Evolutionary conservation across 2,113 vertebrate genomes (phyloP).

Genomic region (Rhinolophus ferrumequinum): DNA sequence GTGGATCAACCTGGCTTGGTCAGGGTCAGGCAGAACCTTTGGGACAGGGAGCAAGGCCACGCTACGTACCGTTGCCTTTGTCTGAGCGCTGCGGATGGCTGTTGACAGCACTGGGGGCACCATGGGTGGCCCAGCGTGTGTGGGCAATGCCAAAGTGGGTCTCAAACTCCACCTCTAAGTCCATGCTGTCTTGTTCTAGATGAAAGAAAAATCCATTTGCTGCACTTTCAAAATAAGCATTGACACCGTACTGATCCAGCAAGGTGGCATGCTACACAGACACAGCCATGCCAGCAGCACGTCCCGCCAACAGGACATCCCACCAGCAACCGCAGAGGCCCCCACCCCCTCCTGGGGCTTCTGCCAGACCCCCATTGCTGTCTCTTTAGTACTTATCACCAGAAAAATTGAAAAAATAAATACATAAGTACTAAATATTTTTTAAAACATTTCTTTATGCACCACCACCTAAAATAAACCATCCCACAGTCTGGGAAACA

Average conservation of each 20-base stretch:
- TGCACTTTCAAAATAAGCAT: not conserved
- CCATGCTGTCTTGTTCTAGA: conserved; percentile 92
- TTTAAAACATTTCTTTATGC: not conserved
- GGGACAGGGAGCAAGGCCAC: not conserved
- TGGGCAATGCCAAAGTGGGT: conserved; percentile 97
- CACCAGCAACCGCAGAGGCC: rapidly evolving
- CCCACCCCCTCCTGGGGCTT: not conserved
- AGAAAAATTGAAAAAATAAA: conserved; percentile 27
- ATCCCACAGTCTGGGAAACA: not conserved
- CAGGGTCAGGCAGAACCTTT: not conserved
- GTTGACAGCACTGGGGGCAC: conserved; percentile 93
- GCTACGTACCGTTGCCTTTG: conserved; percentile 91
- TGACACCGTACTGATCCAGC: not conserved
- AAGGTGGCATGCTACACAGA: rapidly evolving
- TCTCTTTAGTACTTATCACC: not conserved
- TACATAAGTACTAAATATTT: not conserved
- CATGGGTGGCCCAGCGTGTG: conserved; percentile 98
- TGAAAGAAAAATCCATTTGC: conserved; percentile 50
- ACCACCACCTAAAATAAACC: not conserved
- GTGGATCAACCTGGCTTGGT: not conserved
- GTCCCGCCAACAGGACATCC: not conserved
- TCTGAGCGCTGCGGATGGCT: conserved; percentile 97
- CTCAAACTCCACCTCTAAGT: conserved; percentile 91
- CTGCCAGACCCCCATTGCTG: rapidly evolving
- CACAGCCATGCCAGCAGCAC: no score